These are phyloP conservation scores for Scaptomyza flava DNA, from an alignment of 2,888 invertebrate species.

Conservation along the genomic window DNA sequence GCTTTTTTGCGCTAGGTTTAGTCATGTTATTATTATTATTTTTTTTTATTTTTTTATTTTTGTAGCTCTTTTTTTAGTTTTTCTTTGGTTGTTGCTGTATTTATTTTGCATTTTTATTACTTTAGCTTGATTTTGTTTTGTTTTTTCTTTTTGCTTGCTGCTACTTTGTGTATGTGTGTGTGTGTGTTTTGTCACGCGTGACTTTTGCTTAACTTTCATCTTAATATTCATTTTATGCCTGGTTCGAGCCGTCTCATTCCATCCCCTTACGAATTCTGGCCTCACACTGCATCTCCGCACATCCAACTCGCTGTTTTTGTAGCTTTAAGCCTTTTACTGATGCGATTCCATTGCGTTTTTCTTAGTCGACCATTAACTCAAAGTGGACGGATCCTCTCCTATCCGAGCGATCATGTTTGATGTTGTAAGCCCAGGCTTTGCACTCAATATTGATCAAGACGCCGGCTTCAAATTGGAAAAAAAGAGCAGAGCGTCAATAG, in stretches of 20 bases:
- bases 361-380: conserved; percentile 96
- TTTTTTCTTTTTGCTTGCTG: conserved; percentile 61
- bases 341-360: conserved; percentile 45
- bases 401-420: conserved; percentile 93
- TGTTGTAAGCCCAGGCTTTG: conserved; percentile 96
- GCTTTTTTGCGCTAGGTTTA: conserved; percentile 52
- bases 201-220: conserved; percentile 47
- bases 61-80: conserved; percentile 65
- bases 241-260: conserved; percentile 23
- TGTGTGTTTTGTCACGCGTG: conserved; percentile 57
- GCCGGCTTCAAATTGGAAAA: conserved; percentile 87
- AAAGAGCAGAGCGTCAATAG: neutral
- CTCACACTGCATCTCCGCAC: conserved; percentile 23
- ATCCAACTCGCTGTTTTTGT: conserved; percentile 44
- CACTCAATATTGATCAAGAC: conserved; percentile 97
- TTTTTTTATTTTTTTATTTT: conserved; percentile 47
- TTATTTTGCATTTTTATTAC: conserved; percentile 61
- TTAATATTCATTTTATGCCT: conserved; percentile 35
- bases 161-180: conserved; percentile 50
- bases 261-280: conserved; percentile 15
- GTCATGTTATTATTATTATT: conserved; percentile 38
- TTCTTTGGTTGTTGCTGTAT: conserved; percentile 82
- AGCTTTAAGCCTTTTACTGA: conserved; percentile 40
- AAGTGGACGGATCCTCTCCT: conserved; percentile 97
- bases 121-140: conserved; percentile 55